Percentiles rank a stretch among this genome's conserved stretches.
These are phyloP conservation scores for Entomobrya proxima DNA, from an alignment of 2,888 invertebrate species.

Conservation along the genomic window DNA sequence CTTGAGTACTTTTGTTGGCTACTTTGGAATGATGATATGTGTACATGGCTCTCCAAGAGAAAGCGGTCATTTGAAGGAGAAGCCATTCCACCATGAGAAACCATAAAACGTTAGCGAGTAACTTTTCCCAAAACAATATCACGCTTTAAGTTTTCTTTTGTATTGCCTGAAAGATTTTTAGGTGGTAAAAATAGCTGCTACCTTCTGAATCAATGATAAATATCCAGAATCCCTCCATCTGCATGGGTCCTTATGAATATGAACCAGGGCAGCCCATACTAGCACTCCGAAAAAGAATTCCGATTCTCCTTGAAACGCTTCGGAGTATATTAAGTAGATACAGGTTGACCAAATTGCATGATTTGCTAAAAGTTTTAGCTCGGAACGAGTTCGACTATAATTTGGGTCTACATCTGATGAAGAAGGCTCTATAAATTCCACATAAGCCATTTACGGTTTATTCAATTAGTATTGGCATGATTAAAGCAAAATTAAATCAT, in stretches of 20 bases:
- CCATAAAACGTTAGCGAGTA: neutral
- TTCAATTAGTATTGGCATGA: no score
- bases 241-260: constrained; percentile 45
- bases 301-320: constrained; percentile 16
- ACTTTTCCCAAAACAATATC: neutral
- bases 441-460: neutral
- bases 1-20: neutral
- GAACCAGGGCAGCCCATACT: constrained; percentile 22
- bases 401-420: neutral
- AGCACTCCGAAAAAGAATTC: constrained; percentile 15
- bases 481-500: no score
- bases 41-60: constrained; percentile 36
- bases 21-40: neutral
- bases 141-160: no score
- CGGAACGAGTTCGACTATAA: neutral
- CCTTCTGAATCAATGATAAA: neutral
- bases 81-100: constrained; percentile 53
- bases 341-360: constrained; percentile 6
- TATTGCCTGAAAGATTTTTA: no score
- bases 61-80: constrained; percentile 48
- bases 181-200: no score
- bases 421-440: neutral
- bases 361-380: neutral
- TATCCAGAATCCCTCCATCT: neutral
- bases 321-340: constrained; percentile 10